Base-by-base conservation (phyloP, 2,888 invertebrate genomes). In the Diloba caeruleocephala region DNA sequence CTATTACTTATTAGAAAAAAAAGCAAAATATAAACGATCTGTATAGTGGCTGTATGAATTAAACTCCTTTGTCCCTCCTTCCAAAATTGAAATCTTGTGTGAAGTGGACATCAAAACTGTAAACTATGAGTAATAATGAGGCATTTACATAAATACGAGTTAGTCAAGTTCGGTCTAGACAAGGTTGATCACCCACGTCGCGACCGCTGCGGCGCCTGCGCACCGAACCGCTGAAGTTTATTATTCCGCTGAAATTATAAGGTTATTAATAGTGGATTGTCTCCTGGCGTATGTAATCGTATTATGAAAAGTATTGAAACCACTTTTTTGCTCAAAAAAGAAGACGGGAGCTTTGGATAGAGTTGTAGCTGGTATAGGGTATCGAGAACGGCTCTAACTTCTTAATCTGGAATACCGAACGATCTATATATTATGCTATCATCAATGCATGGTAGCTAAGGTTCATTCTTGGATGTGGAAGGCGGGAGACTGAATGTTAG, bases 91-190 rank as follows among this genome's bases (percentile, higher is more conserved):
- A 37, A 29, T 13, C 12, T n/a, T n/a, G n/a, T 41, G 29, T 44
- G 17, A 41, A 36, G 8, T 44, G 28, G 42, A 17, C 15, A 41
- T 49, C 41, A 64, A 59, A 49, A 59, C 49, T 46, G 52, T 58
- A 26, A 62, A 39, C 32, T 46, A 53, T 62, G 62, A 62, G 43
- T 52, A 63, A 71, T 59, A 58, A 46, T 59, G 54, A 44, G 39
- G 45, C 28, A 44, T 69, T 66, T 55, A 72, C 63, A 51, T 67
- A 72, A 70, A 68, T 65, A 75, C 66, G 31, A 50, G 58, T 75
- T 78, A 78, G 69, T 79, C 78, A 75, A 79, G 66, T 64, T 49
- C 54, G 53, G 79, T 80, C 80, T 80, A 80, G 80, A 80, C 80
- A 61, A 71, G 71, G 71, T 77, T 76, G 77, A 70, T 78, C 80